A percentile compares a stretch with the other conserved stretches of the same genome.
phyloP scores from a whole-genome alignment of 2,888 invertebrate genomes.

The Phortica magna region DNA sequence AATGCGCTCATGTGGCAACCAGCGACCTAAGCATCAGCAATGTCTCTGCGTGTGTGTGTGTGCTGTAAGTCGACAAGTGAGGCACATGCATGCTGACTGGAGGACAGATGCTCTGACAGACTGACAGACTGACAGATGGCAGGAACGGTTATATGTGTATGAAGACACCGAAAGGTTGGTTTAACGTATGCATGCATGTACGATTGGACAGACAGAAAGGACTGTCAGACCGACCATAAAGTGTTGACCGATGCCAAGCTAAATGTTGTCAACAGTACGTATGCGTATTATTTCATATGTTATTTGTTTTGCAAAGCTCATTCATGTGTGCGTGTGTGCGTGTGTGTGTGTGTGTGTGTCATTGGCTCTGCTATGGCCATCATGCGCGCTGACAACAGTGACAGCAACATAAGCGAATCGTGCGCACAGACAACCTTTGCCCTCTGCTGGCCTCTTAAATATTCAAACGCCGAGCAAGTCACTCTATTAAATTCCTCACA shows the following conservation, averaged over 20 bases:
- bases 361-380: background rate
- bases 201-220: background rate
- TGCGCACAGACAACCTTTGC: background rate
- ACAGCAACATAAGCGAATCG: no score
- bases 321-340: background rate
- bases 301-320: background rate
- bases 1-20: no score
- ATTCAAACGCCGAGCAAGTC: background rate
- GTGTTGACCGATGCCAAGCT: background rate
- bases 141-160: background rate
- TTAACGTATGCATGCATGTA: background rate
- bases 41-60: no score
- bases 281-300: slow-evolving; percentile 20
- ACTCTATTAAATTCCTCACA: slow-evolving; percentile 56
- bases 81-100: no score
- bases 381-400: background rate
- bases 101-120: background rate
- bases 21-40: no score
- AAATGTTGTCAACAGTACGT: slow-evolving; percentile 2
- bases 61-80: no score
- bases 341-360: background rate
- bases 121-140: slow-evolving; percentile 11
- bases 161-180: background rate
- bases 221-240: no score
- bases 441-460: background rate